A percentile compares a stretch with the other conserved stretches of the same genome.
Evolutionary conservation across 2,888 invertebrate species (phyloP).

Genomic region (Marasmarcha lunaedactyla): DNA sequence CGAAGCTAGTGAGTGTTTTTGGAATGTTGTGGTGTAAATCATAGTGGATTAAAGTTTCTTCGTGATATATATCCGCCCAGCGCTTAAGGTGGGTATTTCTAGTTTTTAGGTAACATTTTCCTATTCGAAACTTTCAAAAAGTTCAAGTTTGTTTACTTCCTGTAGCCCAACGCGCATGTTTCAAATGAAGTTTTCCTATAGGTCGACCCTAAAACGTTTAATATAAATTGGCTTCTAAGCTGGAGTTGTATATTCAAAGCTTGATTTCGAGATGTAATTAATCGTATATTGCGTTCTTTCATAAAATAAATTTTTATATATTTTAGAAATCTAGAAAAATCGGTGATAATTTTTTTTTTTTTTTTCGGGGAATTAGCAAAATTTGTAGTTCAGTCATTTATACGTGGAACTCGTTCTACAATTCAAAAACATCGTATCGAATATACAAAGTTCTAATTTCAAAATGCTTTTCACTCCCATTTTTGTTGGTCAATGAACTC

Average conservation of each 20-base stretch:
- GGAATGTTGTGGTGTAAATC: conserved; percentile 60
- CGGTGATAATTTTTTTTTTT: too few species aligned
- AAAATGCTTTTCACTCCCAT: neutral
- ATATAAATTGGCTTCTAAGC: neutral
- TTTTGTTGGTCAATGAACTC: conserved; percentile 1
- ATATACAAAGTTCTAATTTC: neutral
- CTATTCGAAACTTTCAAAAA: conserved; percentile 38
- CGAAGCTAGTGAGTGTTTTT: conserved; percentile 52
- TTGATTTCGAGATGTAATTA: too few species aligned
- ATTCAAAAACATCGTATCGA: too few species aligned
- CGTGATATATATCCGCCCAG: conserved; percentile 29
- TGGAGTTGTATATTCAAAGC: conserved; percentile 1
- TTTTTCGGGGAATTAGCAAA: too few species aligned
- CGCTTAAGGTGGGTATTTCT: conserved; percentile 38
- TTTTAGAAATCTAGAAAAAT: too few species aligned
- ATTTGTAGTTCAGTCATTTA: too few species aligned
- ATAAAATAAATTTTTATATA: too few species aligned
- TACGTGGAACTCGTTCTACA: too few species aligned
- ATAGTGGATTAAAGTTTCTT: conserved; percentile 48
- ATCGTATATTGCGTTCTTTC: too few species aligned
- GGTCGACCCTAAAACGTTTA: neutral
- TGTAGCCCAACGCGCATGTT: conserved; percentile 51
- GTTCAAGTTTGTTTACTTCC: conserved; percentile 55
- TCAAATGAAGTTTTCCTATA: conserved; percentile 24
- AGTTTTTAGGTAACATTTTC: conserved; percentile 14